Evolutionary conservation across 2,113 vertebrate genomes (phyloP).

Genomic region (Grallaria varia): DNA sequence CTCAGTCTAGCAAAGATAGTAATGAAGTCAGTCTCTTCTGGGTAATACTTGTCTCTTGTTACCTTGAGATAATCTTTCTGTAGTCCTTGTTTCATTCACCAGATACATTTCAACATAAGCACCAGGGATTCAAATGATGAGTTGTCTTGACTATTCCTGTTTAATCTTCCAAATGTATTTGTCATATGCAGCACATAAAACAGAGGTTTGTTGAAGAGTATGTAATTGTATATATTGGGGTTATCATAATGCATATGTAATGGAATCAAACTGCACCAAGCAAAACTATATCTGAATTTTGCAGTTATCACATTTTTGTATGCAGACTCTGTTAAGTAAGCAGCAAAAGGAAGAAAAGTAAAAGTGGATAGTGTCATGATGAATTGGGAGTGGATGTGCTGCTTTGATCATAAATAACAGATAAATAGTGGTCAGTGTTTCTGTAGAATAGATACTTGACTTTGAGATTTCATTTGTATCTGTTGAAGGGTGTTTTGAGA

Average conservation of each 20-base stretch:
- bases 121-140: background rate
- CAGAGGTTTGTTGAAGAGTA: background rate
- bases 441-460: background rate
- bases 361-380: background rate
- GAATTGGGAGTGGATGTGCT: background rate
- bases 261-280: background rate
- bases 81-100: background rate
- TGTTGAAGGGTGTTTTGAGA: background rate
- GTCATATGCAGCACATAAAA: background rate
- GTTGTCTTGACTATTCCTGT: background rate
- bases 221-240: background rate
- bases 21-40: background rate
- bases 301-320: background rate
- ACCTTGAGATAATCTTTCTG: background rate
- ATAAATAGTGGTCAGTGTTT: background rate
- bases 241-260: background rate
- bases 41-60: background rate
- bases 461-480: background rate
- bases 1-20: background rate
- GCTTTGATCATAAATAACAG: background rate
- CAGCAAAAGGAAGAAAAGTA: background rate
- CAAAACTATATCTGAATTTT: background rate
- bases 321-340: background rate
- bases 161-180: background rate
- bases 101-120: background rate